Conservation (phyloP, 1,140 invertebrate genomes). For the Drosophila watanabei region DNA sequence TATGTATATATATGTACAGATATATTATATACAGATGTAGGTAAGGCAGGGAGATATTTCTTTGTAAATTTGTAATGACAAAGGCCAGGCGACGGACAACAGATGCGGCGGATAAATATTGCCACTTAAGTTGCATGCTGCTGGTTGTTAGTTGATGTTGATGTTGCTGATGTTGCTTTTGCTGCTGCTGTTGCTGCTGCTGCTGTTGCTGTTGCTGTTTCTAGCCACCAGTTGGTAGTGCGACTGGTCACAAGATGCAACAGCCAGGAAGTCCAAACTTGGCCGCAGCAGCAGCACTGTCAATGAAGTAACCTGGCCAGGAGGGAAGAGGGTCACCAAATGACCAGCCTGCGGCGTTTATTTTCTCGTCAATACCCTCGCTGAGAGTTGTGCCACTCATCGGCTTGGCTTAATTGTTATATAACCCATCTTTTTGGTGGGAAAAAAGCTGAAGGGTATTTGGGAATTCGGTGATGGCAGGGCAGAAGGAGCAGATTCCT, state of each 20-base stretch:
- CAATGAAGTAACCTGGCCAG: slow-evolving; percentile 59
- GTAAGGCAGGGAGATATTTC: slow-evolving; percentile 26
- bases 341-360: slow-evolving; percentile 17
- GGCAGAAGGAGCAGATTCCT: slow-evolving; percentile 26
- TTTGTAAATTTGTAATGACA: slow-evolving; percentile 50
- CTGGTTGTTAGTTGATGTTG: slow-evolving; percentile 8
- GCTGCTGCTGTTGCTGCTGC: slow-evolving; percentile 1
- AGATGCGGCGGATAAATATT: slow-evolving; percentile 63
- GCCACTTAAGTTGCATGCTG: slow-evolving; percentile 53
- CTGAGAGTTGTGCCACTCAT: background rate
- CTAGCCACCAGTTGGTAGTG: background rate
- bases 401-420: background rate
- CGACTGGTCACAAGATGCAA: slow-evolving; percentile 58
- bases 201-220: slow-evolving; percentile 5
- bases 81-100: slow-evolving; percentile 39
- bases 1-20: background rate
- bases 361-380: slow-evolving; percentile 13
- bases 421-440: background rate
- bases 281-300: slow-evolving; percentile 38
- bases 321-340: slow-evolving; percentile 42
- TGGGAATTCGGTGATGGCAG: background rate
- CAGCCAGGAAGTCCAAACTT: slow-evolving; percentile 58
- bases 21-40: slow-evolving; percentile 1
- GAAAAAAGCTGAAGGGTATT: background rate
- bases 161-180: slow-evolving; percentile 3